phyloP scores from a whole-genome alignment of 1,140 invertebrate species.

The Paraescarpia echinospica region DNA sequence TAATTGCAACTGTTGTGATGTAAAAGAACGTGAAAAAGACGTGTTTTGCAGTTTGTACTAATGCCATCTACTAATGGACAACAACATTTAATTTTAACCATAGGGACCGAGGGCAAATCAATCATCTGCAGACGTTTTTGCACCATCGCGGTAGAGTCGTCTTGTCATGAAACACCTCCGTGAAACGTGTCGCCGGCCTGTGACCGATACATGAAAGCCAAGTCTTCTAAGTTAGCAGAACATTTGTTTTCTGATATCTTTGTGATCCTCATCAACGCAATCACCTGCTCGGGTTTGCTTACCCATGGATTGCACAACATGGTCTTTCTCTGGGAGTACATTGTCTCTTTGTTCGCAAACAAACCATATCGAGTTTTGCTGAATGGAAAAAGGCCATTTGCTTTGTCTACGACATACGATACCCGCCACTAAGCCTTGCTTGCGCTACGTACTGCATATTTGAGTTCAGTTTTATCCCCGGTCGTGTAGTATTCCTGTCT shows the following conservation, averaged over 20 bases:
- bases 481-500: neutral
- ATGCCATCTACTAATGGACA: neutral
- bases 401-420: neutral
- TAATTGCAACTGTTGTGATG: too few species aligned
- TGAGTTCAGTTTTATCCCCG: neutral
- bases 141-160: neutral
- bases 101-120: neutral
- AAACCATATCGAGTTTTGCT: neutral
- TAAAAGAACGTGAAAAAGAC: too few species aligned
- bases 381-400: neutral
- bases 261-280: neutral
- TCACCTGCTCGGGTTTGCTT: neutral
- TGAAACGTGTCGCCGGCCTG: neutral
- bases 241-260: neutral
- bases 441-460: neutral
- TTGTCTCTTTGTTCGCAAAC: neutral
- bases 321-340: neutral
- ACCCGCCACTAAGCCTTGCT: neutral
- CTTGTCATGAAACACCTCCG: neutral
- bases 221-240: neutral
- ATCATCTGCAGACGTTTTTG: neutral
- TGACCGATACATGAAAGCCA: neutral
- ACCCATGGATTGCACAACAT: neutral
- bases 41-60: neutral
- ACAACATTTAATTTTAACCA: neutral